Evolutionary conservation across 2,888 invertebrate genomes (phyloP).

Genomic region (Agrochola litura): DNA sequence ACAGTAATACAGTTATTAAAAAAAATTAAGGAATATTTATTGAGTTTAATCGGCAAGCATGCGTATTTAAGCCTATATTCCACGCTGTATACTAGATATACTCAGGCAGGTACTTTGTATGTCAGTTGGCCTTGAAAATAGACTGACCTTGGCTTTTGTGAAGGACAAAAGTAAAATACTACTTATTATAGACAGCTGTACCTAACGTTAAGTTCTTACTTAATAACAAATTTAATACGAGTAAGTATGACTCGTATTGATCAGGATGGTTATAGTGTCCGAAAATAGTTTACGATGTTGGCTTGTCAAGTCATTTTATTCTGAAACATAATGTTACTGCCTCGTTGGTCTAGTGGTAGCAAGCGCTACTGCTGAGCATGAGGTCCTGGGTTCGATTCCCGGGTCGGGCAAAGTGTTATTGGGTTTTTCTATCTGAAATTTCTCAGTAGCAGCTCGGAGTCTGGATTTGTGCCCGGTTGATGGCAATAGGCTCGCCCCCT

Average conservation of each 20-base stretch:
- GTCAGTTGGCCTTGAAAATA: constrained; percentile 29
- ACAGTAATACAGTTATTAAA: no score
- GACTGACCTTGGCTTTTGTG: constrained; percentile 20
- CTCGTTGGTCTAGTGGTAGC: no score
- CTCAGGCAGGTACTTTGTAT: neutral
- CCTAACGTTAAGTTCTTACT: constrained; percentile 1
- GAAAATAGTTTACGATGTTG: neutral
- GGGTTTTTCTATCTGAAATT: no score
- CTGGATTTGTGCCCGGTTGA: no score
- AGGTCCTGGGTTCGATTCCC: no score
- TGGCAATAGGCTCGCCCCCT: no score
- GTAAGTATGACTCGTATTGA: constrained; percentile 24
- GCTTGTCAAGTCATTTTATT: neutral
- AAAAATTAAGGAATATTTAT: neutral
- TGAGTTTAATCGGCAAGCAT: no score
- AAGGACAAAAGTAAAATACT: constrained; percentile 36
- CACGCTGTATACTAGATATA: neutral
- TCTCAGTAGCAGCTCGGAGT: no score
- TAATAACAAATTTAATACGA: constrained; percentile 25
- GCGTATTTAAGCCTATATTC: neutral
- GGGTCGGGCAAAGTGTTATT: no score
- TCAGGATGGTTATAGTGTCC: neutral
- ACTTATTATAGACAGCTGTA: constrained; percentile 7
- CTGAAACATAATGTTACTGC: no score
- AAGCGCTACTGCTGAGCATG: no score